phyloP scores from a whole-genome alignment of 2,888 invertebrate genomes.

The Clostera curtula region DNA sequence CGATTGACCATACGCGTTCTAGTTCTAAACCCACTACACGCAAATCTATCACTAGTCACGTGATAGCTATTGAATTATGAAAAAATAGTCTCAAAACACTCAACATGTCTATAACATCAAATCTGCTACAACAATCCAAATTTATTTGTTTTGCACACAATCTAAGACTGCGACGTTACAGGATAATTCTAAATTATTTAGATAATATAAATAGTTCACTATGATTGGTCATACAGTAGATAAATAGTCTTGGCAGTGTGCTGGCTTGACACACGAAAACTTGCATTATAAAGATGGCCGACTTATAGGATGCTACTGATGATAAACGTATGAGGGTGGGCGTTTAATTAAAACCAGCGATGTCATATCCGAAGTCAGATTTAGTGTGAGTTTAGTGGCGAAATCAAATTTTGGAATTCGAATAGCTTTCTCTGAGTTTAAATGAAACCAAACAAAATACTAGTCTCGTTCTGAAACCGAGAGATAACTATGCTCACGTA shows the following conservation, averaged over 20 bases:
- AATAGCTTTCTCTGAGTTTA: too few relatives aligned
- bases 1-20: slow-evolving; percentile 20
- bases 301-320: too few relatives aligned
- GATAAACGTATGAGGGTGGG: too few relatives aligned
- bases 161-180: slow-evolving; percentile 14
- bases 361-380: too few relatives aligned
- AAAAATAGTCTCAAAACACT: slow-evolving; percentile 19
- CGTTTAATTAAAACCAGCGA: too few relatives aligned
- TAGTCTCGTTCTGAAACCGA: too few relatives aligned
- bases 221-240: slow-evolving; percentile 21
- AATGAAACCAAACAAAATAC: too few relatives aligned
- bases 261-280: slow-evolving; percentile 17
- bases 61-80: slow-evolving; percentile 17
- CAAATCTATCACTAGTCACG: slow-evolving; percentile 11
- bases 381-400: too few relatives aligned
- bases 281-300: too few relatives aligned
- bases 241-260: slow-evolving; percentile 20
- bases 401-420: too few relatives aligned
- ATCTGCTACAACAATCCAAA: slow-evolving; percentile 16
- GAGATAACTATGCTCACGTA: too few relatives aligned
- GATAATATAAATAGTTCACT: slow-evolving; percentile 15
- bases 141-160: slow-evolving; percentile 13
- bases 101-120: slow-evolving; percentile 18
- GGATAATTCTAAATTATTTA: slow-evolving; percentile 10
- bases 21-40: slow-evolving; percentile 19